phyloP scores from a whole-genome alignment of 2,113 vertebrate species.

The Crotalus helleri region DNA sequence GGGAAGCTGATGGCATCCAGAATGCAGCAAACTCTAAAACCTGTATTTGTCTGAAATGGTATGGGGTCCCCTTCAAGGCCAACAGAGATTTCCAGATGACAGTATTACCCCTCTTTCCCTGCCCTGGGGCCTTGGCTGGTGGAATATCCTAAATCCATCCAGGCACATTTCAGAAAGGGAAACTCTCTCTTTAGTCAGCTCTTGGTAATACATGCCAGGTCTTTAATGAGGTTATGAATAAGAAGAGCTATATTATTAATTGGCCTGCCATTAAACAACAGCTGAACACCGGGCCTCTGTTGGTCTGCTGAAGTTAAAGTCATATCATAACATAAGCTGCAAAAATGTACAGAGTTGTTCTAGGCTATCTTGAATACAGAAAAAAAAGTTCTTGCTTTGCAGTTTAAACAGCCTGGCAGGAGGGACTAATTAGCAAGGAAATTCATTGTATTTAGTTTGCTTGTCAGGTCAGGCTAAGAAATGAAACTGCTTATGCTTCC shows the following conservation, averaged over 20 bases:
- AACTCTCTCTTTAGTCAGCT: not conserved
- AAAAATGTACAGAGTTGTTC: not conserved
- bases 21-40: not conserved
- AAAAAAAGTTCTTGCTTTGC: not conserved
- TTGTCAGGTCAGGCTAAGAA: not conserved
- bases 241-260: not conserved
- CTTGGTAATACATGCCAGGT: not conserved
- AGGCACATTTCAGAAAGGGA: not conserved
- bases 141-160: not conserved
- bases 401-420: not conserved
- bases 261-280: not conserved
- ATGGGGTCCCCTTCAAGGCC: not conserved
- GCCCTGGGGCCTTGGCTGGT: not conserved
- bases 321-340: not conserved
- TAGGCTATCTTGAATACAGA: not conserved
- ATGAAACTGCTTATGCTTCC: not conserved
- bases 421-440: not conserved
- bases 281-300: not conserved
- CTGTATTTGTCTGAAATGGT: not conserved
- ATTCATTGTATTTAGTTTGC: not conserved
- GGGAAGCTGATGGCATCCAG: not conserved
- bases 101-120: not conserved
- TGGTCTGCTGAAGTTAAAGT: not conserved
- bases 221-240: not conserved
- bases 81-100: not conserved